Conservation (phyloP, 2,888 invertebrate species). For the Entomobrya proxima region DNA sequence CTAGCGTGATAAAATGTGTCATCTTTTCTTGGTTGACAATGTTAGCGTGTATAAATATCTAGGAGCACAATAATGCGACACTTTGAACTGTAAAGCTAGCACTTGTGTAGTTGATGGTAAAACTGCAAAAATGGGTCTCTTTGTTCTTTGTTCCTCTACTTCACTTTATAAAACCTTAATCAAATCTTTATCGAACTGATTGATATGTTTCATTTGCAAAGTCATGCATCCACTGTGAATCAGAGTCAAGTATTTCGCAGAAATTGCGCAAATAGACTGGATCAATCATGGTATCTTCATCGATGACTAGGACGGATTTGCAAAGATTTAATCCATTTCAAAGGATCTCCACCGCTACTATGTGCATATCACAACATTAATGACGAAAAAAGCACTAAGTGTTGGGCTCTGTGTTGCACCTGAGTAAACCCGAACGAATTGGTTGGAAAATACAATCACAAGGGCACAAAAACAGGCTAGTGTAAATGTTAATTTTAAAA, state of each 20-base stretch:
- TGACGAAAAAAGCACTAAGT: constrained; percentile 1
- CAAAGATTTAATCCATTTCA: constrained; percentile 43
- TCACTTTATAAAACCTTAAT: constrained; percentile 41
- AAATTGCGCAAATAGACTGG: constrained; percentile 44
- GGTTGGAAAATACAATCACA: background rate
- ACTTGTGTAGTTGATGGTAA: too few species aligned
- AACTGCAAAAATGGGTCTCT: too few species aligned
- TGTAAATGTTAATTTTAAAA: background rate
- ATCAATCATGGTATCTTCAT: constrained; percentile 30
- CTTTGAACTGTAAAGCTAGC: too few species aligned
- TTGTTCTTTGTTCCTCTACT: background rate
- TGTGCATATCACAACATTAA: background rate
- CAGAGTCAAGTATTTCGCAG: constrained; percentile 36
- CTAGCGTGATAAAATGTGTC: background rate
- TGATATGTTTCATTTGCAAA: constrained; percentile 44
- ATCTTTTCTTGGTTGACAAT: background rate
- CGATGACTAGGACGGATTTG: constrained; percentile 1
- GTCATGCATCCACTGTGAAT: constrained; percentile 55
- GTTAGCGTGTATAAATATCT: background rate
- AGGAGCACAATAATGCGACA: background rate
- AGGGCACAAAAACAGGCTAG: constrained; percentile 11
- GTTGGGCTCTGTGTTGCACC: constrained; percentile 35
- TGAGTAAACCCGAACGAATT: constrained; percentile 46
- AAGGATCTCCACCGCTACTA: constrained; percentile 50
- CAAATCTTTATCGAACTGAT: constrained; percentile 47